A percentile compares a stretch with the other conserved stretches of the same genome.
Conservation (phyloP, 2,797 vertebrate genomes). For the Sardinella longiceps region DNA sequence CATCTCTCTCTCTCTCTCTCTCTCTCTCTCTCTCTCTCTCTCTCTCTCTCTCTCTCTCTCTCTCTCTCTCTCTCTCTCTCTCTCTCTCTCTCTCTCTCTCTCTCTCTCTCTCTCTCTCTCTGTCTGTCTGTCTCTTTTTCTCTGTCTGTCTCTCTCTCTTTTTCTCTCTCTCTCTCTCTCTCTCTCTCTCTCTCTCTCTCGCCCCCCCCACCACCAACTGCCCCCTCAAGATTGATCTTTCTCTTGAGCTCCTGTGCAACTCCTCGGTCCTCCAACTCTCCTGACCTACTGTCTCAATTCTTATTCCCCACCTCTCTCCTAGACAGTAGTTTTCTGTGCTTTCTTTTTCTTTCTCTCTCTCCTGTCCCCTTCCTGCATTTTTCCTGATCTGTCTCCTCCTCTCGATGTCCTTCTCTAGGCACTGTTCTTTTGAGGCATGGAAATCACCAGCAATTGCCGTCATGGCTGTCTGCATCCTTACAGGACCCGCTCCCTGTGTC, state of each 20-base stretch:
- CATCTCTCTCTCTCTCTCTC: no score
- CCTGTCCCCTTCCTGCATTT: neutral
- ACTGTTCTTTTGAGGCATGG: constrained; percentile 9
- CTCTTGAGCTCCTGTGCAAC: neutral
- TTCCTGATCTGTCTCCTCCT: neutral
- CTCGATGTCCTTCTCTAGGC: neutral
- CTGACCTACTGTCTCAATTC: neutral
- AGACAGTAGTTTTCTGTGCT: neutral
- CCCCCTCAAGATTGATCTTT: neutral
- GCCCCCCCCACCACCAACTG: no score
- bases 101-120: neutral
- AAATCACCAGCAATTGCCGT: neutral
- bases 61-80: no score
- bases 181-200: neutral
- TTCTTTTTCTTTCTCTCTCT: neutral
- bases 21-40: no score
- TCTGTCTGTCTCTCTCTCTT: neutral
- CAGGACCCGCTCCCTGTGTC: neutral
- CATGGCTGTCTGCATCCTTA: neutral
- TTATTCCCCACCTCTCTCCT: neutral
- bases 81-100: neutral
- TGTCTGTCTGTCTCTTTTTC: neutral
- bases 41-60: no score
- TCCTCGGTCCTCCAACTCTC: neutral
- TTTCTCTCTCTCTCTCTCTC: neutral